Percentiles rank a stretch among this genome's conserved stretches.
Evolutionary conservation across 2,797 vertebrate genomes (phyloP).

Genomic region (Leptodactylus fallax): DNA sequence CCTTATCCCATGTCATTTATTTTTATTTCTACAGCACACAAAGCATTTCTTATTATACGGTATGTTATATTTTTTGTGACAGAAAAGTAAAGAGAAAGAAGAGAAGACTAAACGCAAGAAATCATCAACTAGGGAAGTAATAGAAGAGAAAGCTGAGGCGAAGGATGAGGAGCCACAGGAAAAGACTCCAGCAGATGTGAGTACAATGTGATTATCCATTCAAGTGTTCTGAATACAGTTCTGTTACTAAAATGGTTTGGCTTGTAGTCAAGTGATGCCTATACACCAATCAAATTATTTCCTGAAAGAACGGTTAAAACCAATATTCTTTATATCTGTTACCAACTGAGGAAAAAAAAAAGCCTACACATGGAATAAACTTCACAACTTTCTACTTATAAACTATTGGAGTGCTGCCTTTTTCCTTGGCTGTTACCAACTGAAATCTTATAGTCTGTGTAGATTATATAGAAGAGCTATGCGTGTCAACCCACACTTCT

Average conservation of each 20-base stretch:
- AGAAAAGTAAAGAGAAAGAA: conserved; percentile 84
- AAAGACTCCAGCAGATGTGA: conserved; percentile 77
- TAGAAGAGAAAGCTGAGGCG: conserved; percentile 70
- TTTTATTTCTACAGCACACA: not conserved
- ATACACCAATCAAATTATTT: no score
- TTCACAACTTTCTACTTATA: no score
- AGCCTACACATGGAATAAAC: no score
- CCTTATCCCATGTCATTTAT: not conserved
- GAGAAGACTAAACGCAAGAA: conserved; percentile 81
- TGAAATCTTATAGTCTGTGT: no score
- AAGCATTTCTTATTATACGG: not conserved
- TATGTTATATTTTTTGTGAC: not conserved
- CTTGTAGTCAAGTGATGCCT: not conserved
- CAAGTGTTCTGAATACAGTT: not conserved
- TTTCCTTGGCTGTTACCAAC: no score
- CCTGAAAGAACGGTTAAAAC: no score
- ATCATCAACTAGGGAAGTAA: conserved; percentile 27
- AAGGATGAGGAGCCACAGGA: conserved; percentile 66
- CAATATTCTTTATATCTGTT: no score
- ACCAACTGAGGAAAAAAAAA: no score
- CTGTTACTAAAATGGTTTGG: not conserved
- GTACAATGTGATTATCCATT: not conserved
- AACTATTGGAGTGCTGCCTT: no score
- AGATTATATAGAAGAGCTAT: no score
- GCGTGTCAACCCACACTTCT: no score